These are phyloP conservation scores for Phodopus roborovskii DNA, from an alignment of 2,113 vertebrate species.

Conservation along the genomic window DNA sequence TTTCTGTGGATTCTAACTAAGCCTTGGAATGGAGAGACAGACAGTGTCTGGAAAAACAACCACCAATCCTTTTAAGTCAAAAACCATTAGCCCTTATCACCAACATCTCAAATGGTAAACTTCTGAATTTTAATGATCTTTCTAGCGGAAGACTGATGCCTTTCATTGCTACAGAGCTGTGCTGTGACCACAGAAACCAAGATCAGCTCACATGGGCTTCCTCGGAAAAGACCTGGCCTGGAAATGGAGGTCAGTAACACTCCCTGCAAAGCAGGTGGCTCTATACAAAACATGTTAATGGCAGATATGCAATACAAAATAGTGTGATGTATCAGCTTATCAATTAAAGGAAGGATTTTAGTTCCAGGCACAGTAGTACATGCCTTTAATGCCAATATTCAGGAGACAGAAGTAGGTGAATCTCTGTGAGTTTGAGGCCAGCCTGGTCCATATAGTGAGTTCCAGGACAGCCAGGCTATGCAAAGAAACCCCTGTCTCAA, in stretches of 20 bases:
- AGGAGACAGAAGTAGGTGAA: background rate
- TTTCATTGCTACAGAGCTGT: background rate
- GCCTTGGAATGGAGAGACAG: background rate
- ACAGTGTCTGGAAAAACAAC: background rate
- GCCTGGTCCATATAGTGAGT: background rate
- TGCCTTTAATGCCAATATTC: background rate
- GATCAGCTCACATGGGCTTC: background rate
- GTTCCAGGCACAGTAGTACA: background rate
- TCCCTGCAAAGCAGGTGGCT: background rate
- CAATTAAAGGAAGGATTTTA: background rate
- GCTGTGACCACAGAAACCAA: constrained; percentile 3
- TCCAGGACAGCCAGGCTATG: background rate
- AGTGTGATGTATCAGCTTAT: background rate
- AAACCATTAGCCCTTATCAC: background rate
- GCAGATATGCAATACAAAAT: background rate
- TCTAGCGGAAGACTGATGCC: background rate
- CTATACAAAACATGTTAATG: background rate
- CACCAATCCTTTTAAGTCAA: background rate
- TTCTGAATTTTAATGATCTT: background rate
- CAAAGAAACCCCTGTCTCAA: background rate
- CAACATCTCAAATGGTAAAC: constrained; percentile 10
- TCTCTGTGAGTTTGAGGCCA: background rate
- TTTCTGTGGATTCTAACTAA: background rate
- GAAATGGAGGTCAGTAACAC: background rate
- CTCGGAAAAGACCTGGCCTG: background rate